phyloP scores from a whole-genome alignment of 2,888 invertebrate species.

The Coleophora flavipennella region DNA sequence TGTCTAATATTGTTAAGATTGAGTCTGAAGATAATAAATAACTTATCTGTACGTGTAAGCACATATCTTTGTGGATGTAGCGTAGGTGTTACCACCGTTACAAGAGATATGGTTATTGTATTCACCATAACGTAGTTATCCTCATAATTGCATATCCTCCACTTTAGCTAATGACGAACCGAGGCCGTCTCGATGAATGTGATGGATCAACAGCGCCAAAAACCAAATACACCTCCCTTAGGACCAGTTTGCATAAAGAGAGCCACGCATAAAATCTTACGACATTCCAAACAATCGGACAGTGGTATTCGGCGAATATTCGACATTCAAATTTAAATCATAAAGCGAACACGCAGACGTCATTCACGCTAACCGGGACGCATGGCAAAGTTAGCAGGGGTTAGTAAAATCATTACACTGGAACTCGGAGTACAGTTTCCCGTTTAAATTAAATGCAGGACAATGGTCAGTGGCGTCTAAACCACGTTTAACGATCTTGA shows the following conservation, averaged over 20 bases:
- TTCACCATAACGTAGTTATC: constrained; percentile 13
- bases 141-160: constrained; percentile 29
- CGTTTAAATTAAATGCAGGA: constrained; percentile 69
- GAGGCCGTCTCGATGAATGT: constrained; percentile 22
- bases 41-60: no score
- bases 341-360: constrained; percentile 15
- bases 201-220: constrained; percentile 58
- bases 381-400: constrained; percentile 24
- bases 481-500: constrained; percentile 53
- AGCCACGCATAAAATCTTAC: constrained; percentile 66
- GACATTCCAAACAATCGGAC: constrained; percentile 36
- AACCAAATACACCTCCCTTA: constrained; percentile 61
- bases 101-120: no score
- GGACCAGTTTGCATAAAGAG: constrained; percentile 66
- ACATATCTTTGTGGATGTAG: no score
- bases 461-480: constrained; percentile 61
- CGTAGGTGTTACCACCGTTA: no score
- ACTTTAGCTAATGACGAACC: constrained; percentile 34
- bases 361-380: not conserved
- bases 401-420: constrained; percentile 58
- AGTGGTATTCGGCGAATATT: constrained; percentile 1
- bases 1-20: no score
- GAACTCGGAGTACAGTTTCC: constrained; percentile 31
- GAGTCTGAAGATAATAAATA: no score
- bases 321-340: constrained; percentile 16